phyloP scores from a whole-genome alignment of 2,797 vertebrate species.

The Chaenodraco wilsoni region DNA sequence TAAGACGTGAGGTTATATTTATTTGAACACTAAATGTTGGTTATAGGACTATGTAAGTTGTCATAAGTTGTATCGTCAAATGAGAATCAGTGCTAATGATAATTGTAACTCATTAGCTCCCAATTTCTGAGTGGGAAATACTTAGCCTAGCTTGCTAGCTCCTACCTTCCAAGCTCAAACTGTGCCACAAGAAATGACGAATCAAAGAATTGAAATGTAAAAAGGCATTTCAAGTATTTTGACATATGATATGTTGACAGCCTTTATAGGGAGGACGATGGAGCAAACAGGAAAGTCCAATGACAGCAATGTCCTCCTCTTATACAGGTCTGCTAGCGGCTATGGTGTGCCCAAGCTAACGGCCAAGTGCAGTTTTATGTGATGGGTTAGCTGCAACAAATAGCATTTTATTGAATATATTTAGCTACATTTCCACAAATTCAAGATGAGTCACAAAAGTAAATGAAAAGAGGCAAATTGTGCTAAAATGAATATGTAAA shows the following conservation, averaged over 20 bases:
- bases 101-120: not conserved
- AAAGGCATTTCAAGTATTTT: not conserved
- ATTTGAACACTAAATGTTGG: conserved; percentile 1
- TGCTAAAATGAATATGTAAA: not conserved
- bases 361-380: no score
- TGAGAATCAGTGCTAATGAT: not conserved
- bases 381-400: not conserved
- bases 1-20: conserved; percentile 13
- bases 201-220: not conserved
- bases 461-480: not conserved
- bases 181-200: not conserved
- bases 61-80: no score
- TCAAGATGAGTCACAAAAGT: not conserved
- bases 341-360: no score
- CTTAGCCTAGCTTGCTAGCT: not conserved
- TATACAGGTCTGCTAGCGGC: no score
- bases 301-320: no score
- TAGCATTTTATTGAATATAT: no score
- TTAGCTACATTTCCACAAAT: not conserved
- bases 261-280: no score
- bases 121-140: not conserved
- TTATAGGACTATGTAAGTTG: no score
- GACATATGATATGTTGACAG: no score
- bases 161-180: not conserved
- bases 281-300: no score